phyloP scores from a whole-genome alignment of 2,797 vertebrate species.

The Neosalanx taihuensis region DNA sequence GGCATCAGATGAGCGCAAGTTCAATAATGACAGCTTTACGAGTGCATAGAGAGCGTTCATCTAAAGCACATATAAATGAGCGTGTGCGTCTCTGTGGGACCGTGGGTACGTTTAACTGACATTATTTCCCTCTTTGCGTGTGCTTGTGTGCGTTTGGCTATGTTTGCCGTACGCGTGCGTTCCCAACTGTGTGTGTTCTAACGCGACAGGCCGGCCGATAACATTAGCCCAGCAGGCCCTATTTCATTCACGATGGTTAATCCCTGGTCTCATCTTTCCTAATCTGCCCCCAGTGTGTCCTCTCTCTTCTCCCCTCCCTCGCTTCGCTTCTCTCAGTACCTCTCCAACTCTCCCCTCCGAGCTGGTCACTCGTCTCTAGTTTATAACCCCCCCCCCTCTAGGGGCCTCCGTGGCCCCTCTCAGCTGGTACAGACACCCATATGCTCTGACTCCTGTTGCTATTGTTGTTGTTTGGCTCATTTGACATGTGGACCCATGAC shows the following conservation, averaged over 20 bases:
- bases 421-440: conserved; percentile 71
- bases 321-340: conserved; percentile 28
- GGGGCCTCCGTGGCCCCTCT: conserved; percentile 63
- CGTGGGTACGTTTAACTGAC: no score
- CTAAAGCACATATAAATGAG: conserved; percentile 4
- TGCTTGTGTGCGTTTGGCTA: conserved; percentile 15
- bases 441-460: conserved; percentile 72
- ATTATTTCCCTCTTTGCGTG: background rate
- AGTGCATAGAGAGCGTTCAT: background rate
- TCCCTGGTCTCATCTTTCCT: conserved; percentile 57
- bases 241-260: conserved; percentile 65
- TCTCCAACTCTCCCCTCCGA: background rate
- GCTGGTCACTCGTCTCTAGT: background rate
- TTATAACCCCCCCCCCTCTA: conserved; percentile 20
- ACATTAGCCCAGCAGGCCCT: conserved; percentile 55
- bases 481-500: conserved; percentile 73
- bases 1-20: conserved; percentile 67
- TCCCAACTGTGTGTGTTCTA: conserved; percentile 12
- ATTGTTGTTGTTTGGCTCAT: conserved; percentile 74
- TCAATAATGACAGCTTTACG: no score
- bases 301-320: conserved; percentile 37
- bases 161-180: conserved; percentile 8
- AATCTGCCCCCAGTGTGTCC: conserved; percentile 58
- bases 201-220: conserved; percentile 39
- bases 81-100: background rate